Percentiles rank a stretch among this genome's conserved stretches.
phyloP scores from a whole-genome alignment of 1,140 invertebrate species.

The Schlechtendalia chinensis region DNA sequence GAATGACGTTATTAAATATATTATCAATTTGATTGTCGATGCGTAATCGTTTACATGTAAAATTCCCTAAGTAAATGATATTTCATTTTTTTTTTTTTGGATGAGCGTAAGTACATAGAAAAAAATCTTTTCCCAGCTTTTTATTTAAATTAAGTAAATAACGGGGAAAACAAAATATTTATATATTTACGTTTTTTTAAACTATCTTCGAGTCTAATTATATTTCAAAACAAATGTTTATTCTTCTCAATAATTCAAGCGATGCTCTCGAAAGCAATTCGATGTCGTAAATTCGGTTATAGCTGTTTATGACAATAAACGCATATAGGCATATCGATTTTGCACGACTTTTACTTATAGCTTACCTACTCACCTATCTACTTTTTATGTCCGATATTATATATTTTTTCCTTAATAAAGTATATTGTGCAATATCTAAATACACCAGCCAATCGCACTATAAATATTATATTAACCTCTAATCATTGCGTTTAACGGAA shows the following conservation, averaged over 20 bases:
- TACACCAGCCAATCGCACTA: not conserved
- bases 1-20: no score
- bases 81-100: no score
- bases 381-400: not conserved
- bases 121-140: no score
- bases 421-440: not conserved
- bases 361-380: no score
- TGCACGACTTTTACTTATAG: not conserved
- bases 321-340: not conserved
- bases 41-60: no score
- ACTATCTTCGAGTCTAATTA: not conserved
- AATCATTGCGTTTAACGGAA: not conserved
- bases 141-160: no score
- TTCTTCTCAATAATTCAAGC: not conserved
- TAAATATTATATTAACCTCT: conserved; percentile 13
- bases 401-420: not conserved
- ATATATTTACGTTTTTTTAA: not conserved
- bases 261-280: not conserved
- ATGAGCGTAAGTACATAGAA: no score
- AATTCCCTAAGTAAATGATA: no score
- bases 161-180: no score
- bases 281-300: not conserved
- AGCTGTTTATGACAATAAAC: not conserved
- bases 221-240: not conserved
- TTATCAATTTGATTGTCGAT: no score